Evolutionary conservation across 2,797 vertebrate species (phyloP), one percentile per base, ranked within the genome.

Genomic region (Notoglanidium macrostoma): DNA sequence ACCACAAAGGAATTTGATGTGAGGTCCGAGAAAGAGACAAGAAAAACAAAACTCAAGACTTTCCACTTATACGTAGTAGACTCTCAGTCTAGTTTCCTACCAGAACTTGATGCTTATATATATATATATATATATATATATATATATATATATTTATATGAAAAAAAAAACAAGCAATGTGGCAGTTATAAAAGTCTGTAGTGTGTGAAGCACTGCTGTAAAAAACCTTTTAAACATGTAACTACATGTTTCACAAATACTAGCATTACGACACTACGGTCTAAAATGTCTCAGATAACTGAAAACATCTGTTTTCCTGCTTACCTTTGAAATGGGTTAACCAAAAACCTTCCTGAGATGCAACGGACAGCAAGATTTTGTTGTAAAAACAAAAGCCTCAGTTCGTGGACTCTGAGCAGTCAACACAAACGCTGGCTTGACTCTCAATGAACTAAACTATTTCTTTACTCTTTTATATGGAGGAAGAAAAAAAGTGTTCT

Each of bases 381-480:
- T 40, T 40, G 85, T 49, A 49, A 63, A 81, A 92, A 88, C 86
- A 92, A 90, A 90, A 93, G 92, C 93, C 92, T 90, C 89, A 90
- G 96, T 95, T 96, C 96, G 94, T 95, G 96, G 97, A 97, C 96
- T 97, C 97, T 96, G 97, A 95, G 93, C 97, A 97, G 96, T 97
- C 96, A 91, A 97, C 97, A 94, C 96, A 95, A 97, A 97, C 95
- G 85, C 94, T 93, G 92, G 93, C 93, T 84, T 88, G 79, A 88
- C 88, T 90, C 88, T 90, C 87, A 90, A 91, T 88, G 89, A 91
- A 91, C 87, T 89, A 49, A 91, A 89, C 84, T 90, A 88, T 89
- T 90, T 89, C 85, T 87, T 87, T 81, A 86, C 78, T 87, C 87
- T 86, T 86, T 90, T 87, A 90, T 86, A 91, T 88, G 83, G 87